Evolutionary conservation across 2,797 vertebrate species (phyloP).

Genomic region (Sphaeramia orbicularis): DNA sequence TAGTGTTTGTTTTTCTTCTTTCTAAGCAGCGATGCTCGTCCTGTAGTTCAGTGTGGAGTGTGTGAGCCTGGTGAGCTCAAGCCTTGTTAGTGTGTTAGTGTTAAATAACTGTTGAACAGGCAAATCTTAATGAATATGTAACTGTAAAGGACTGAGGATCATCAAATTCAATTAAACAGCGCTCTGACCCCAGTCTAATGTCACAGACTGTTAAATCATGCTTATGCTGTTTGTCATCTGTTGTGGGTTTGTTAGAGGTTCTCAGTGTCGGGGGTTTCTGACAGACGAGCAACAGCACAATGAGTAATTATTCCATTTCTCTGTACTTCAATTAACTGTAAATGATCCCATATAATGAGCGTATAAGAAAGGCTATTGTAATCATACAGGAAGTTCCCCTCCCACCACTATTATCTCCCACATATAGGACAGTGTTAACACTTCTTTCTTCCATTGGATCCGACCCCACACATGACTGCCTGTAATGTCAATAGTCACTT

Average conservation of each 20-base stretch:
- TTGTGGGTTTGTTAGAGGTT: slow-evolving; percentile 12
- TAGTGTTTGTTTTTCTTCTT: no score
- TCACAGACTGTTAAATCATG: no score
- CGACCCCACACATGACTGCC: slow-evolving; percentile 31
- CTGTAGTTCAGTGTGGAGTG: no score
- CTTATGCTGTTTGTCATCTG: no score
- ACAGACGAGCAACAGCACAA: slow-evolving; percentile 20
- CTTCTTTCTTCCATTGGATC: slow-evolving; percentile 30
- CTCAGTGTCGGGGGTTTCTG: slow-evolving; percentile 15
- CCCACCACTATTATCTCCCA: slow-evolving; percentile 34
- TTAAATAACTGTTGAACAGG: no score
- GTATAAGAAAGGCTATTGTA: slow-evolving; percentile 49
- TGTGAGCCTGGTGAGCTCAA: no score
- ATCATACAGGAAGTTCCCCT: slow-evolving; percentile 34
- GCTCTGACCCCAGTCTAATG: no score
- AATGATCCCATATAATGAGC: slow-evolving; percentile 60
- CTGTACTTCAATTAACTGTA: slow-evolving; percentile 58
- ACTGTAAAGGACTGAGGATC: no score
- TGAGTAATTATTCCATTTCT: slow-evolving; percentile 47
- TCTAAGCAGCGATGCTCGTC: no score
- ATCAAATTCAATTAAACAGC: no score
- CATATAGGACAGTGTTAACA: background rate
- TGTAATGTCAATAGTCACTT: slow-evolving; percentile 29
- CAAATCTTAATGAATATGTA: no score
- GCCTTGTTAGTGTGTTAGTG: no score